Evolutionary conservation across 2,113 vertebrate species (phyloP).

Genomic region (Cheilinus undulatus): DNA sequence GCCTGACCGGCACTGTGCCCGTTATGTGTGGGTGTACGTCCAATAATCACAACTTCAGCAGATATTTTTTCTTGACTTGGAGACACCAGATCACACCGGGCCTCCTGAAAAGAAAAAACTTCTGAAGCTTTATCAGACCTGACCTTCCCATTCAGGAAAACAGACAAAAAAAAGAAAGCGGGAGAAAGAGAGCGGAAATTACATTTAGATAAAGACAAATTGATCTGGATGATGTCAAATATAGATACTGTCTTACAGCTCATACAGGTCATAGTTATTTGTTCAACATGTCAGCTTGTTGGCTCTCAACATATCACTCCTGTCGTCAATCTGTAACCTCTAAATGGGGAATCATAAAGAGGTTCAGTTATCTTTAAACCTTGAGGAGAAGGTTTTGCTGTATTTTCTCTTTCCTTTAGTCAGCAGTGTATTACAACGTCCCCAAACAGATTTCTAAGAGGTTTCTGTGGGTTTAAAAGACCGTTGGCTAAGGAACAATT

Average conservation of each 20-base stretch:
- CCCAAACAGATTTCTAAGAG: slow-evolving; percentile 11
- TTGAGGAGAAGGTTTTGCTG: not conserved
- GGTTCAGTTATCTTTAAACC: not conserved
- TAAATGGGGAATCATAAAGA: not conserved
- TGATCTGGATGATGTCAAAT: slow-evolving; percentile 3
- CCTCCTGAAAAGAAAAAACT: not conserved
- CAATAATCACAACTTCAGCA: not conserved
- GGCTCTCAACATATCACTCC: not conserved
- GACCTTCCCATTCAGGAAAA: not conserved
- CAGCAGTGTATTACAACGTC: slow-evolving; percentile 7
- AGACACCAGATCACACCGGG: slow-evolving; percentile 1
- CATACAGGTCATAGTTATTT: not conserved
- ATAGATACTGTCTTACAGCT: slow-evolving; percentile 7
- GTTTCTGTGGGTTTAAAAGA: not conserved
- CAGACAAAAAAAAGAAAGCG: not conserved
- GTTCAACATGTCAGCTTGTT: not conserved
- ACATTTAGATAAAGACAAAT: slow-evolving; percentile 5
- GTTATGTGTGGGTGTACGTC: not conserved
- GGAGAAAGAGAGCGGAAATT: slow-evolving; percentile 3
- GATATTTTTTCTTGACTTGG: slow-evolving; percentile 4
- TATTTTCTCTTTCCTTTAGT: slow-evolving; percentile 6
- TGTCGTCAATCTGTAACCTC: not conserved
- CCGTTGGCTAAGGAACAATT: slow-evolving; percentile 2
- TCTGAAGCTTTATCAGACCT: not conserved
- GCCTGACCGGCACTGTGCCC: not conserved